Percentiles rank a stretch among this genome's conserved stretches.
Evolutionary conservation across 1,140 invertebrate genomes (phyloP).

Genomic region (Euura saliciscinereae): DNA sequence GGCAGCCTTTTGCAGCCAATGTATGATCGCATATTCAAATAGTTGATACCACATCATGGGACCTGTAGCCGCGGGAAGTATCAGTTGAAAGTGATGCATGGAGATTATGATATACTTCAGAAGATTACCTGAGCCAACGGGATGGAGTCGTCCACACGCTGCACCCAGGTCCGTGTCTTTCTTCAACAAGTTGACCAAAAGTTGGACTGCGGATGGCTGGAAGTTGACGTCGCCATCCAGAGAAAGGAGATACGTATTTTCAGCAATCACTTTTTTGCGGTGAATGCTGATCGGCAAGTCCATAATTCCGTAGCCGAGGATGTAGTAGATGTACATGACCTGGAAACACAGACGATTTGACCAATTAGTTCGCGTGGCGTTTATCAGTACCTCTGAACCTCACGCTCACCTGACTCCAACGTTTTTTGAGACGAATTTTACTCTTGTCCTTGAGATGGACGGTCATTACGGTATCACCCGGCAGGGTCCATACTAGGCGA

Average conservation of each 20-base stretch:
- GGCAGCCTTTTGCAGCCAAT: constrained; percentile 96
- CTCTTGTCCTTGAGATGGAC: constrained; percentile 89
- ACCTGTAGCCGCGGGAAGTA: constrained; percentile 57
- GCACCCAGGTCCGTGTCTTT: constrained; percentile 87
- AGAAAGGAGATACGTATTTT: constrained; percentile 89
- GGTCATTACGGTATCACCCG: constrained; percentile 84
- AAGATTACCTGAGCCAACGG: constrained; percentile 74
- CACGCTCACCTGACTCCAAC: constrained; percentile 71
- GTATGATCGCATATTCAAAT: constrained; percentile 92
- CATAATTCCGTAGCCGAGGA: constrained; percentile 85
- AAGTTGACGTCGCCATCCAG: constrained; percentile 96
- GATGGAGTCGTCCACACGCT: constrained; percentile 92
- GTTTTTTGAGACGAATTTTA: constrained; percentile 84
- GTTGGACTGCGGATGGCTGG: constrained; percentile 82
- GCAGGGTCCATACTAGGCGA: constrained; percentile 81
- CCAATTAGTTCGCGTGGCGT: background rate
- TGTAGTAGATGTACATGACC: constrained; percentile 96
- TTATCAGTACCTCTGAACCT: too few species aligned
- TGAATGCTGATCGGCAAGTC: constrained; percentile 71
- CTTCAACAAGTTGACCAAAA: constrained; percentile 90
- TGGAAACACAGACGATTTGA: constrained; percentile 32
- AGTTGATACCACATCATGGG: constrained; percentile 94
- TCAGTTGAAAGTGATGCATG: background rate
- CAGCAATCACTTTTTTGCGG: constrained; percentile 76
- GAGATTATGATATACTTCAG: constrained; percentile 9